phyloP scores from a whole-genome alignment of 2,888 invertebrate genomes.

The Chrysomela aeneicollis region DNA sequence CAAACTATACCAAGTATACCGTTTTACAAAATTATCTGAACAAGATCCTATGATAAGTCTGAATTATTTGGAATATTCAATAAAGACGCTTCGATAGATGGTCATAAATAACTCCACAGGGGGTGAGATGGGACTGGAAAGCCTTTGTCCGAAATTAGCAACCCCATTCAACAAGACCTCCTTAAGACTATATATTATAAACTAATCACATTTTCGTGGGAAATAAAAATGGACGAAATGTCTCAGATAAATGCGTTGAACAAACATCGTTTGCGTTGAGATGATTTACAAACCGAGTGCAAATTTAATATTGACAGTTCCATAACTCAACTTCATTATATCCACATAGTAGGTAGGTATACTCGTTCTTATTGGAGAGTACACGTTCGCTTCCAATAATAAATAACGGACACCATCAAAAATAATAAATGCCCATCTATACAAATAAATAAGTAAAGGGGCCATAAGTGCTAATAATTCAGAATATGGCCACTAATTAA shows the following conservation, averaged over 20 bases:
- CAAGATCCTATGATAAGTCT: no score
- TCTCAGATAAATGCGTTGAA: constrained; percentile 9
- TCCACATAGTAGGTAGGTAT: constrained; percentile 15
- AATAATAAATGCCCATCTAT: constrained; percentile 32
- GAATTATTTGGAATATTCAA: no score
- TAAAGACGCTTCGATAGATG: background rate
- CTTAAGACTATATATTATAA: background rate
- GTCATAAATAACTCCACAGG: background rate
- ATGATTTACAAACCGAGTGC: constrained; percentile 20
- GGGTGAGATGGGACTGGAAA: background rate
- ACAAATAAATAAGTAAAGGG: constrained; percentile 20
- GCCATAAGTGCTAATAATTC: constrained; percentile 41
- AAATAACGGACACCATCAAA: constrained; percentile 28
- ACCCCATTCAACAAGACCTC: background rate
- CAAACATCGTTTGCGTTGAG: constrained; percentile 21
- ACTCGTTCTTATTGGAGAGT: constrained; percentile 15
- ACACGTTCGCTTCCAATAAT: constrained; percentile 26
- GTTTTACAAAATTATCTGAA: no score
- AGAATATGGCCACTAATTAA: constrained; percentile 43
- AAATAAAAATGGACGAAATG: constrained; percentile 2
- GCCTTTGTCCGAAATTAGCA: background rate
- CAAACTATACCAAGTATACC: no score
- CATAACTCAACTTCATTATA: constrained; percentile 21
- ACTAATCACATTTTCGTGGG: constrained; percentile 9
- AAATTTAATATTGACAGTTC: constrained; percentile 24